A percentile compares a stretch with the other conserved stretches of the same genome.
Conservation (phyloP, 2,888 invertebrate species). For the Halocaridina rubra region DNA sequence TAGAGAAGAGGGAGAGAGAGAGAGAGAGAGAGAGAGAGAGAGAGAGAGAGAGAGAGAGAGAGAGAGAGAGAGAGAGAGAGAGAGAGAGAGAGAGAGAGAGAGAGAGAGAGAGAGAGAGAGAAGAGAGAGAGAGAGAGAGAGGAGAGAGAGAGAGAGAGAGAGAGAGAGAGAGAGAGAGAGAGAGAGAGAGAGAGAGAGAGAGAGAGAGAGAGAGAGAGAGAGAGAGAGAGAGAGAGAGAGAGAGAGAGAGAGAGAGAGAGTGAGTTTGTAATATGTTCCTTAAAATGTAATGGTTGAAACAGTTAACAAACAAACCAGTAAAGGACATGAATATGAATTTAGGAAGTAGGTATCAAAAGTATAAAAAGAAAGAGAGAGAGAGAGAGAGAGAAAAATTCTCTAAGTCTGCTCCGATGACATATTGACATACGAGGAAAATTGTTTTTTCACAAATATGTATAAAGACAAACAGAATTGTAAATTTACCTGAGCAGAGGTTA, state of each 20-base stretch:
- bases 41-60: constrained; percentile 24
- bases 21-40: constrained; percentile 22
- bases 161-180: background rate
- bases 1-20: background rate
- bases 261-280: no score
- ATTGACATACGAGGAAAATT: no score
- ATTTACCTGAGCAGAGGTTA: no score
- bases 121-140: background rate
- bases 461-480: no score
- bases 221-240: constrained; percentile 17
- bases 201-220: constrained; percentile 13
- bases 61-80: constrained; percentile 32
- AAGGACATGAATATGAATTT: no score
- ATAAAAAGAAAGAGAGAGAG: background rate
- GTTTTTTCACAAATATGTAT: no score
- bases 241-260: background rate
- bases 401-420: no score
- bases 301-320: no score
- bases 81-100: constrained; percentile 39
- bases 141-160: constrained; percentile 6
- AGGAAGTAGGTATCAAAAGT: background rate
- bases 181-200: constrained; percentile 25
- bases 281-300: no score
- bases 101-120: constrained; percentile 23
- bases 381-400: background rate